Base-by-base conservation (phyloP, 30 jellyfish, hydroid and myxozoan genomes). In the Morbakka virulenta region DNA sequence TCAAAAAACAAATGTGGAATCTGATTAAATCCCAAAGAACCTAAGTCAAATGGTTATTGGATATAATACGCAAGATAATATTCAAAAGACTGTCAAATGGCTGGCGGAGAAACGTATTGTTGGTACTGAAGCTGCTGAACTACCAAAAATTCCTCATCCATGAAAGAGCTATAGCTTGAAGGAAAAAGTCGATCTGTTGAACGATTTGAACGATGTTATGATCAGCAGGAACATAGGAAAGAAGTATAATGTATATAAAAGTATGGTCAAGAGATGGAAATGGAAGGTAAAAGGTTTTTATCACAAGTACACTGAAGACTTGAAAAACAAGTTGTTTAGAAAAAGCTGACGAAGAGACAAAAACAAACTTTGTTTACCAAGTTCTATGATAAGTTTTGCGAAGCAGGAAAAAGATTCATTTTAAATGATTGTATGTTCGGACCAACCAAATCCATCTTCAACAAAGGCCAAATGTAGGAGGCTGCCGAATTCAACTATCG, bases 341-440 rank as follows among this genome's bases (percentile, higher is more conserved):
- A 49, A 73, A 65, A 22, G 85, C 73, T 27, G 81, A 33, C 13
- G 32, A 69, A 57, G 81, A 27, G 81, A 69, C 71, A 69, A 69
- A 34, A 72, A 69, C 81, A 33, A 69, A 73, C 73, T 69, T 69
- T 69, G 81, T 28, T 69, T 34, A 69, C 29, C 81, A 69, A 33
- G 33, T 73, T 69, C 20, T 69, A 2, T 69, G 73, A 28, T 1
- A 69, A 69, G 69, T 69, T 69, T 73, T 27, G 29, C 27, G 81
- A 69, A 69, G 81, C 81, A 69, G 33, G 81, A 69, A 69, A 30
- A 34, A 69, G 33, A 32, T 69, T 6, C 29, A 69, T 57, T n/a
- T 69, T 33, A 32, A 69, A 73, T 2, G 81, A 73, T 69, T 69
- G 73, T 69, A 69, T 69, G 81, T 69, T 28, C 72, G 81, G 27